phyloP scores from a whole-genome alignment of 2,888 invertebrate genomes.

The Exocentrus adspersus region DNA sequence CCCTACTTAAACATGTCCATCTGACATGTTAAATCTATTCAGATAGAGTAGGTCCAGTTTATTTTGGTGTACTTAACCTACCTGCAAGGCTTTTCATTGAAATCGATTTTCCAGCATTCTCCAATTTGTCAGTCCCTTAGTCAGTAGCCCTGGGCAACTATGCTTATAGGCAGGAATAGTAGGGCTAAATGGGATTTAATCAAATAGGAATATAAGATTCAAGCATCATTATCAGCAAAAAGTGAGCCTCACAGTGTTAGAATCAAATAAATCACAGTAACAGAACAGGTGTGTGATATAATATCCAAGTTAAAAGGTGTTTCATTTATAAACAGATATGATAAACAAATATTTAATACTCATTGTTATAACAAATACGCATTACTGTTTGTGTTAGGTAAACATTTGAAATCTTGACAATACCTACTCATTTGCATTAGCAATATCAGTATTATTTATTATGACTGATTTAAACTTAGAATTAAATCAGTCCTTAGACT shows the following conservation, averaged over 20 bases:
- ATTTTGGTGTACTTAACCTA: background rate
- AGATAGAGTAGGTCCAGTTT: background rate
- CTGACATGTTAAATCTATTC: background rate
- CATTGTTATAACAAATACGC: slow-evolving; percentile 8
- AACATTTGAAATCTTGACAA: background rate
- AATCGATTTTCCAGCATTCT: slow-evolving; percentile 25
- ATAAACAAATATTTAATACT: slow-evolving; percentile 22
- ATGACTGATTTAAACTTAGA: slow-evolving; percentile 58
- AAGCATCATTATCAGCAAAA: slow-evolving; percentile 3
- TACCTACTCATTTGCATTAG: background rate
- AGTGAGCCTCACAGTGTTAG: slow-evolving; percentile 1
- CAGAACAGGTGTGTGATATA: slow-evolving; percentile 11
- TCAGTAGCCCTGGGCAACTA: slow-evolving; percentile 28
- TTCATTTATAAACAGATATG: slow-evolving; percentile 18
- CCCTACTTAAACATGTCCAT: too few species aligned
- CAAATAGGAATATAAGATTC: slow-evolving; percentile 14
- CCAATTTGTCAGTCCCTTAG: slow-evolving; percentile 7
- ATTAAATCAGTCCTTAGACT: slow-evolving; percentile 56
- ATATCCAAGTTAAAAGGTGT: slow-evolving; percentile 21
- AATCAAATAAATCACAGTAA: slow-evolving; percentile 14
- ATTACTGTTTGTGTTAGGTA: slow-evolving; percentile 7
- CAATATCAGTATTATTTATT: slow-evolving; percentile 4
- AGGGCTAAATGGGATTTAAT: slow-evolving; percentile 20
- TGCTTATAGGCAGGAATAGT: slow-evolving; percentile 8
- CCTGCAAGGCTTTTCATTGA: slow-evolving; percentile 5